Evolutionary conservation across 2,888 invertebrate genomes (phyloP).

Genomic region (Drosophila meridionalis): DNA sequence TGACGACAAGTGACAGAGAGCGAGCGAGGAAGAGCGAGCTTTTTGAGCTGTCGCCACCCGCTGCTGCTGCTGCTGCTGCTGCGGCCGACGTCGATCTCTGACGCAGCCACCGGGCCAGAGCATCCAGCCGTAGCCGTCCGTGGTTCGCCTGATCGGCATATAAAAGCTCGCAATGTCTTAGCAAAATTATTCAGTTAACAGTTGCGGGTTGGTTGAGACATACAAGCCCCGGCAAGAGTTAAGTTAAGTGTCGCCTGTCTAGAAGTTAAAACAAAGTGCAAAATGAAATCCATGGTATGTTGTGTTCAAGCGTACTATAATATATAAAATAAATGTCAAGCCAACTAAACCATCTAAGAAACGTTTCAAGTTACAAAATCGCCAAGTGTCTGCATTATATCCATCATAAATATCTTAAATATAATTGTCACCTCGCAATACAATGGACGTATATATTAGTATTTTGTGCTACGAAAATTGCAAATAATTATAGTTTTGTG

Average conservation of each 20-base stretch:
- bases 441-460: constrained; percentile 21
- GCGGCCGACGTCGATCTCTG: constrained; percentile 29
- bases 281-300: constrained; percentile 85
- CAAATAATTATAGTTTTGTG: constrained; percentile 3
- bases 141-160: constrained; percentile 68
- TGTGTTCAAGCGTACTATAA: constrained; percentile 67
- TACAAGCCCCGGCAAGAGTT: constrained; percentile 76
- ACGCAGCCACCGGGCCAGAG: constrained; percentile 44
- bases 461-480: constrained; percentile 26
- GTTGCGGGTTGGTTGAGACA: constrained; percentile 84
- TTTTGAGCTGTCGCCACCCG: constrained; percentile 31
- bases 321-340: constrained; percentile 22
- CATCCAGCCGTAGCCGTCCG: constrained; percentile 59
- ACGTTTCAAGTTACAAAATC: constrained; percentile 34
- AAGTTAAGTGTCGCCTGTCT: constrained; percentile 53
- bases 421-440: constrained; percentile 12
- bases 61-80: constrained; percentile 19
- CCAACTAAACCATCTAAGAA: constrained; percentile 16
- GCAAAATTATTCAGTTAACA: constrained; percentile 85
- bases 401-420: constrained; percentile 10
- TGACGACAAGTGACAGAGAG: background rate
- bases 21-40: constrained; percentile 47
- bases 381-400: constrained; percentile 34
- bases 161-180: constrained; percentile 84
- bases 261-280: constrained; percentile 67